Evolutionary conservation across 1,140 invertebrate genomes (phyloP), one percentile per base, ranked within the genome.

Genomic region (Drosophila grimshawi): DNA sequence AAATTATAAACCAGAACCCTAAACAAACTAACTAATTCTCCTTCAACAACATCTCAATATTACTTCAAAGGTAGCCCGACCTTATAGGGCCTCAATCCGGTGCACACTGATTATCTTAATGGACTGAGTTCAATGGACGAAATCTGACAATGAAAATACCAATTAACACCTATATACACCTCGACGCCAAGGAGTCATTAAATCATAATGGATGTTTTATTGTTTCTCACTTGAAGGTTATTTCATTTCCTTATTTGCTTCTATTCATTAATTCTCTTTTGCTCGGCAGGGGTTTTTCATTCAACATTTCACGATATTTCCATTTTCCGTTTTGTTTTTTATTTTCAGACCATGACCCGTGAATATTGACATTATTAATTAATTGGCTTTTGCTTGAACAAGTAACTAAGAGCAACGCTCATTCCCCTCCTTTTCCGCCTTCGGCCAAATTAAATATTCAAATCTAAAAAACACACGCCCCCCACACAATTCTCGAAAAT

Each of bases 301-400:
- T 37, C 10, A 7, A 39, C 37, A 60, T 68, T 62, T 62, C 46
- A 60, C 37, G 48, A 60, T 52, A 61, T 61, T 52, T 39, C 37
- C 27, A 51, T 62, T 62, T 62, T n/a, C 19, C 32, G 10, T 59
- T 56, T 29, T n/a, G 1, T 8, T 55, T 71, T 71, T 7, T 39
- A 27, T 57, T 29, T 10, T 41, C 7, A 33, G 51, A 52, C 46
- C 49, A 61, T 48, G 57, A 33, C 45, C 37, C 46, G 33, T 73
- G 80, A 71, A 86, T 86, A 88, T 88, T 88, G 80, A 83, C 85
- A 71, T 71, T 88, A 81, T 80, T 89, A 89, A 88, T 88, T 80
- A 89, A 88, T 89, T 88, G 85, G 69, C 66, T 86, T 86, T 80
- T 77, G 80, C 80, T 66, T 77, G 78, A 80, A 69, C 67, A 75